Conservation (phyloP, 2,113 vertebrate species). For the Neomonachus schauinslandi region DNA sequence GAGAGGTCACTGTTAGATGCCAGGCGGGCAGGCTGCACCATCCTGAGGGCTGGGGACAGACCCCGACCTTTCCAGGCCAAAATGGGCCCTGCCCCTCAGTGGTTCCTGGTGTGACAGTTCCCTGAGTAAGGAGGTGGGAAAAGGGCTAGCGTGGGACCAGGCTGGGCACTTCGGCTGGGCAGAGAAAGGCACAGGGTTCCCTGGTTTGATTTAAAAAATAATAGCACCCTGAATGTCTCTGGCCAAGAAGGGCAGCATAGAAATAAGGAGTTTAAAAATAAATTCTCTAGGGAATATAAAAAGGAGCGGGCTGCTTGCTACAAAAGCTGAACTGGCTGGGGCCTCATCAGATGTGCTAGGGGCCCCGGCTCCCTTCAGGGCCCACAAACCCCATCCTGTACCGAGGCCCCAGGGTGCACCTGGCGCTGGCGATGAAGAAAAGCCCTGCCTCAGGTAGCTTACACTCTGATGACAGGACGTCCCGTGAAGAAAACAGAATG, state of each 20-base stretch:
- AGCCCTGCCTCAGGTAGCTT: background rate
- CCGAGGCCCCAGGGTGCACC: background rate
- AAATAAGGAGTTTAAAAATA: constrained; percentile 55
- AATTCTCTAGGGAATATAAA: background rate
- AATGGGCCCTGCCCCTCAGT: background rate
- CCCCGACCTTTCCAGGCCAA: background rate
- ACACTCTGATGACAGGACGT: background rate
- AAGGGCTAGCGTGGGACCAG: background rate
- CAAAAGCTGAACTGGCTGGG: background rate
- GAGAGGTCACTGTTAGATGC: background rate
- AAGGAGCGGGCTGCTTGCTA: background rate
- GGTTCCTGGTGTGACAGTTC: background rate
- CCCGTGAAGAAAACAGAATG: background rate
- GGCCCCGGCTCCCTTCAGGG: background rate
- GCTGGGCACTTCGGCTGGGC: background rate
- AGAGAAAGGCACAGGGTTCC: background rate
- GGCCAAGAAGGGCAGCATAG: background rate
- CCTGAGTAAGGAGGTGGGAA: background rate
- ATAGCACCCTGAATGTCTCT: background rate
- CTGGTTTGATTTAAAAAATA: background rate
- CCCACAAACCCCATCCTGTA: background rate
- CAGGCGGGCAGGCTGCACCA: background rate
- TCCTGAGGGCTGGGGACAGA: background rate
- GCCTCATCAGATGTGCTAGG: background rate
- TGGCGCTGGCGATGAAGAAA: background rate